Conservation (phyloP, 2,888 invertebrate genomes). For the Noctua janthe region DNA sequence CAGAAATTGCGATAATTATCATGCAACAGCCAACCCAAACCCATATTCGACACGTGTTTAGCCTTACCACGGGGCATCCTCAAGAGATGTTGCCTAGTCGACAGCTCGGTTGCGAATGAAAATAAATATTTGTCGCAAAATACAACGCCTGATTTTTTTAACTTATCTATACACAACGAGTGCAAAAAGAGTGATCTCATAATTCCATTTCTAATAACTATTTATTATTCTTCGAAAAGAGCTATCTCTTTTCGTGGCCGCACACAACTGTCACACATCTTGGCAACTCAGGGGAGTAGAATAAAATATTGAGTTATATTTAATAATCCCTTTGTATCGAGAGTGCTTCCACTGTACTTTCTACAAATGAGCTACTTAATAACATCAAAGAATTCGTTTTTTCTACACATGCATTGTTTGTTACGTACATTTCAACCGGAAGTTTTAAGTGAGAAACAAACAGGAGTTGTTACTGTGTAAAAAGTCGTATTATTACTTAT, state of each 20-base stretch:
- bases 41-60: background rate
- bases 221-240: background rate
- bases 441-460: background rate
- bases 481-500: background rate
- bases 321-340: conserved; percentile 61
- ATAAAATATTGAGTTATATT: conserved; percentile 63
- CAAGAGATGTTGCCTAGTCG: background rate
- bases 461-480: background rate
- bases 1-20: background rate
- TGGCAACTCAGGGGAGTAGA: conserved; percentile 54
- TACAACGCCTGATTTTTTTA: background rate
- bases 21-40: background rate
- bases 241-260: conserved; percentile 14
- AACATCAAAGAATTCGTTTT: conserved; percentile 47
- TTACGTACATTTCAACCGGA: background rate
- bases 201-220: background rate
- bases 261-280: conserved; percentile 59
- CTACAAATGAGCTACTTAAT: conserved; percentile 57
- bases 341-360: conserved; percentile 46
- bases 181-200: background rate
- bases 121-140: background rate
- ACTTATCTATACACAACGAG: background rate
- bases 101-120: background rate
- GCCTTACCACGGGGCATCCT: background rate
- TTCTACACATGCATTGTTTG: conserved; percentile 1